Percentiles rank a stretch among this genome's conserved stretches.
Evolutionary conservation across 2,113 vertebrate genomes (phyloP).

Genomic region (Petromus typicus): DNA sequence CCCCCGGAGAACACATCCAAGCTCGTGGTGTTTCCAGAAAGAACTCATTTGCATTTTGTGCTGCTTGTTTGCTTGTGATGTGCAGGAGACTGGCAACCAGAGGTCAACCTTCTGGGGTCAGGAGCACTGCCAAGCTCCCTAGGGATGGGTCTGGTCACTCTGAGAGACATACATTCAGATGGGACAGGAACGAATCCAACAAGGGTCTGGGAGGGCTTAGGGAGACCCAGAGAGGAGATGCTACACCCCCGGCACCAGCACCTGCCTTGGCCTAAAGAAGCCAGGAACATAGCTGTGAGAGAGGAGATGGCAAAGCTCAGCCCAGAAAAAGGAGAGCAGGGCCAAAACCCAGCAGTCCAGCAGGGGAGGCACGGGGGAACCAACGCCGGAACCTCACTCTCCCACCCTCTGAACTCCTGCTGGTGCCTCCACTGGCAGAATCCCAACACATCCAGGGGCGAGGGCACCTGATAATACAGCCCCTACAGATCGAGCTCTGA

Average conservation of each 20-base stretch:
- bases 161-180: background rate
- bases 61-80: background rate
- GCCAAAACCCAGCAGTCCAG: background rate
- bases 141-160: background rate
- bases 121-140: background rate
- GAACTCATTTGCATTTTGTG: background rate
- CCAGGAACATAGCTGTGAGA: background rate
- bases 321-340: rapidly evolving
- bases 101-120: background rate
- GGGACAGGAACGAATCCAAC: background rate
- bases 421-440: background rate
- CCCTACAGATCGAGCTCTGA: background rate
- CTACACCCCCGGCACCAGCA: background rate
- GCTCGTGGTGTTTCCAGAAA: background rate
- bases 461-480: background rate
- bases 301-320: background rate
- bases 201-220: background rate
- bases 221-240: background rate
- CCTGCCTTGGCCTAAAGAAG: background rate
- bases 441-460: background rate
- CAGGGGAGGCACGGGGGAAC: rapidly evolving
- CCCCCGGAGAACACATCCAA: background rate
- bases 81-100: background rate
- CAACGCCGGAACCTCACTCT: background rate
- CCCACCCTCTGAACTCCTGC: background rate